Evolutionary conservation across 1,140 invertebrate genomes (phyloP), one percentile per base, ranked within the genome.

Genomic region (Eumaeus atala): DNA sequence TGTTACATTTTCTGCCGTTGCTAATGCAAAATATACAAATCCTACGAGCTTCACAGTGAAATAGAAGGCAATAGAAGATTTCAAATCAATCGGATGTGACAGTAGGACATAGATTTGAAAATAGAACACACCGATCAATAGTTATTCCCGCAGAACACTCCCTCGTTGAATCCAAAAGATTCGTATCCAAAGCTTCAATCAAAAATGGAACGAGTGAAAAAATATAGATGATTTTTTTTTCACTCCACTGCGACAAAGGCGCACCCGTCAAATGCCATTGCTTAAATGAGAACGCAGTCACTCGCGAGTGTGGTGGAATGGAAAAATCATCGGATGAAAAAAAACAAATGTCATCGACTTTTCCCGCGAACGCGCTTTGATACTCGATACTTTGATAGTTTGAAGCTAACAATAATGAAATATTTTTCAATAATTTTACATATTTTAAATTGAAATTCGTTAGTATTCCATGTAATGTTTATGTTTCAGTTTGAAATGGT

Each of bases 251-350:
- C 63, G 72, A 82, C 77, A 85, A 85, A 80, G 73, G 72, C 66
- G 51, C 62, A 67, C 63, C 70, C 77, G 74, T 85, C 82, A 85
- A 83, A 85, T 82, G 77, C 66, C 79, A 82, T 83, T 83, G 77
- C 77, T 73, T 67, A 82, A 85, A 85, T 84, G 81, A 84, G 76
- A 82, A 82, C 74, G 70, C 74, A 81, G 78, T 81, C 77, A 82
- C 74, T 78, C 74, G 72, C 67, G 75, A 72, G 72, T 76, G 72
- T 82, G 76, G 77, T 77, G 79, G 59, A 70, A 75, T 63, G 82
- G 77, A 84, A 85, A 84, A 85, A 85, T 85, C 82, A 85, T 85
- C 67, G 69, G 65, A 70, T 67, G 70, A 70, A 72, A 77, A 68
- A 64, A 59, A 56, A 51, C 52, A 62, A 71, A 70, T 68, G 73